Percentiles rank a stretch among this genome's conserved stretches.
Evolutionary conservation across 2,113 vertebrate genomes (phyloP).

Genomic region (Macrotis lagotis): DNA sequence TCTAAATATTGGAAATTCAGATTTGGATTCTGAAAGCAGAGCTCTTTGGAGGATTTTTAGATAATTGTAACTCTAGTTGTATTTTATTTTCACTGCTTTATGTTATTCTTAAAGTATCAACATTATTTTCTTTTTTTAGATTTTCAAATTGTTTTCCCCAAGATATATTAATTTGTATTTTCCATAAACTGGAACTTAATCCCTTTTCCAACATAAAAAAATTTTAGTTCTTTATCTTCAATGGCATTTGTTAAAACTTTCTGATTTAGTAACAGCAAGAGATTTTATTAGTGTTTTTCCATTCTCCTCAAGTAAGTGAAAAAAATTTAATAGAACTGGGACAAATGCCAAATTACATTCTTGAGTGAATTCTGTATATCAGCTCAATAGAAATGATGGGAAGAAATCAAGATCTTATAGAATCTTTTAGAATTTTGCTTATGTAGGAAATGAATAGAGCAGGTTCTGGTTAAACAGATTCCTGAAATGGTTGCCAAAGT

Average conservation of each 20-base stretch:
- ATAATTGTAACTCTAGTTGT: not conserved
- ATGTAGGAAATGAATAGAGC: not conserved
- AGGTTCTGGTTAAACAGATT: not conserved
- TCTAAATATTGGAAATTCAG: not conserved
- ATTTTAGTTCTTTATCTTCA: constrained; percentile 7
- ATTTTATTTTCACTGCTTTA: constrained; percentile 16
- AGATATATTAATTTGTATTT: not conserved
- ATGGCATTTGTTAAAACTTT: not conserved
- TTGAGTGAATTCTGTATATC: not conserved
- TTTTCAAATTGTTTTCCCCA: not conserved
- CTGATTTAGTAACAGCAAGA: constrained; percentile 6
- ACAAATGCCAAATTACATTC: not conserved
- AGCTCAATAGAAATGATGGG: not conserved
- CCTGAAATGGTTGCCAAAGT: not conserved
- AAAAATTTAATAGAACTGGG: not conserved
- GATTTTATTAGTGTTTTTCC: not conserved
- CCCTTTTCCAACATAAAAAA: not conserved
- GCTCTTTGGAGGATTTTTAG: not conserved
- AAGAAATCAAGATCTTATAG: not conserved
- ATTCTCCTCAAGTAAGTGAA: not conserved
- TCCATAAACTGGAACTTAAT: constrained; percentile 32
- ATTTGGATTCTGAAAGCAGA: not conserved
- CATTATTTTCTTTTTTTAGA: constrained; percentile 24
- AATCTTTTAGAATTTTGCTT: not conserved
- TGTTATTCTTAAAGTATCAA: not conserved